These are phyloP conservation scores for Fragum whitleyi DNA, from an alignment of 2,888 invertebrate species.

Conservation along the genomic window DNA sequence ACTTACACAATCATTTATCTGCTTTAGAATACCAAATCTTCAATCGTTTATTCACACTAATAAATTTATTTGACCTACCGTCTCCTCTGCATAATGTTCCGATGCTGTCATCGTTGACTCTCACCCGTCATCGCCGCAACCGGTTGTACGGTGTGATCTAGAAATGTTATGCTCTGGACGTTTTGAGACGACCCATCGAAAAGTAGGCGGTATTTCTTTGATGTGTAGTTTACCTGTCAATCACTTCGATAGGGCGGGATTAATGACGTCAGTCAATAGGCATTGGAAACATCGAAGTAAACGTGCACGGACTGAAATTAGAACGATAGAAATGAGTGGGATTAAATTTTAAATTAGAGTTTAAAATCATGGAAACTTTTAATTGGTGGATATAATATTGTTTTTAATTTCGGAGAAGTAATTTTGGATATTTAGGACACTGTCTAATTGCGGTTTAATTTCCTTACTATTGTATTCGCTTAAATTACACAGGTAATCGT, in stretches of 20 bases:
- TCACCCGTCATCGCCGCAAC: too few relatives aligned
- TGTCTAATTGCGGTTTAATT: not conserved
- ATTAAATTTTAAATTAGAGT: conserved; percentile 23
- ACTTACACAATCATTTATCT: too few relatives aligned
- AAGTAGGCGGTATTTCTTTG: conserved; percentile 43
- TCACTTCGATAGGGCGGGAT: conserved; percentile 62
- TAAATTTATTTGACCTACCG: too few relatives aligned
- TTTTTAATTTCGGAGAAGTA: not conserved
- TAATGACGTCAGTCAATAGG: conserved; percentile 65
- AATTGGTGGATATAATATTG: not conserved
- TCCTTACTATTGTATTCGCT: not conserved
- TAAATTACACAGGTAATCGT: conserved; percentile 47
- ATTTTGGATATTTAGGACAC: not conserved
- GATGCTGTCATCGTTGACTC: too few relatives aligned
- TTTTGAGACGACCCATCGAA: conserved; percentile 50
- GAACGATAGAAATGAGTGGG: conserved; percentile 1
- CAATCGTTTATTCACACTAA: too few relatives aligned
- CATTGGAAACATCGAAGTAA: conserved; percentile 59
- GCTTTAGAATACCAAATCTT: too few relatives aligned
- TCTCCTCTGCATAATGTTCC: too few relatives aligned
- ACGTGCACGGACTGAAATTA: conserved; percentile 51
- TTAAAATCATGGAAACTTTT: conserved; percentile 5
- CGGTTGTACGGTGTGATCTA: too few relatives aligned
- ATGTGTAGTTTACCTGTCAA: conserved; percentile 59
- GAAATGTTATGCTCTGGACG: too few relatives aligned